Evolutionary conservation across 2,888 invertebrate species (phyloP).

Genomic region (Argyresthia goedartella): DNA sequence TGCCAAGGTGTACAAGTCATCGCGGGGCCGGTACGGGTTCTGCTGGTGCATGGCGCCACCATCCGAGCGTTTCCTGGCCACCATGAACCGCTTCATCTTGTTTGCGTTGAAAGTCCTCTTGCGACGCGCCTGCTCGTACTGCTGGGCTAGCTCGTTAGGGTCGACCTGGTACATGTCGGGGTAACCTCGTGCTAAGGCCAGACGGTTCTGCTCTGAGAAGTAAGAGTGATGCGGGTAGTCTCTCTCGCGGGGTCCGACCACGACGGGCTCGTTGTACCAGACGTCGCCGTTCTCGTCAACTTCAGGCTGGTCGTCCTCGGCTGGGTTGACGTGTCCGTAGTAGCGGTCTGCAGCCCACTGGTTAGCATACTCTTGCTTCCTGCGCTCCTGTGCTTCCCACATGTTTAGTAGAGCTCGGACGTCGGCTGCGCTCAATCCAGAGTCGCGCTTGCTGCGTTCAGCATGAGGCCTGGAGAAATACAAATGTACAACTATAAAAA

Average conservation of each 20-base stretch:
- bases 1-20: constrained; percentile 72
- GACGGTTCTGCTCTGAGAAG: constrained; percentile 61
- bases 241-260: constrained; percentile 38
- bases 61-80: constrained; percentile 68
- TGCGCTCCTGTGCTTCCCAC: constrained; percentile 72
- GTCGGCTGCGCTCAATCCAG: constrained; percentile 73
- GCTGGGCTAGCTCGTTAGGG: constrained; percentile 50
- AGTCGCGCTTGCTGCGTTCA: constrained; percentile 71
- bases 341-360: constrained; percentile 52
- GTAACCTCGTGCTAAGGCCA: constrained; percentile 47
- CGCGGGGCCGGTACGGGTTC: constrained; percentile 59
- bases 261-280: constrained; percentile 72
- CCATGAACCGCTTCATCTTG: constrained; percentile 74
- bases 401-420: constrained; percentile 70
- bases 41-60: constrained; percentile 38
- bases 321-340: constrained; percentile 43
- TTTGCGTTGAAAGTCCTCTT: constrained; percentile 55
- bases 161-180: constrained; percentile 56
- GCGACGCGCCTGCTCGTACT: constrained; percentile 59
- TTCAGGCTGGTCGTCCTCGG: constrained; percentile 61
- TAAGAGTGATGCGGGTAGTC: constrained; percentile 56
- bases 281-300: constrained; percentile 67
- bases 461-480: constrained; percentile 36
- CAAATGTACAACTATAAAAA: neutral
- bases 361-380: constrained; percentile 62